Conservation (phyloP, 2,888 invertebrate genomes). For the Caradrina kadenii region DNA sequence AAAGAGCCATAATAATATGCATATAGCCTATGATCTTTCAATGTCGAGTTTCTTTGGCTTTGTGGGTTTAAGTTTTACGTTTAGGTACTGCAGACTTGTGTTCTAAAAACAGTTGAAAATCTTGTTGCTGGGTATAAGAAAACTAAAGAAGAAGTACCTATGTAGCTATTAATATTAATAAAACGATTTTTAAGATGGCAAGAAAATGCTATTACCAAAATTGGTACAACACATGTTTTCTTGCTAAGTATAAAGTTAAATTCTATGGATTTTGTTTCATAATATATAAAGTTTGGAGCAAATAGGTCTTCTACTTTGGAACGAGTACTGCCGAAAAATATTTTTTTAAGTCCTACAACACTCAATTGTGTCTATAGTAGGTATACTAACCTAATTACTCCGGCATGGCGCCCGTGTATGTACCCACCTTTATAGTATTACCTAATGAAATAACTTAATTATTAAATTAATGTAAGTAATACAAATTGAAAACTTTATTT, state of each 20-base stretch:
- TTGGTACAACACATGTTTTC: slow-evolving; percentile 46
- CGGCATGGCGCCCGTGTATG: no score
- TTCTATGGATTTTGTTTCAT: slow-evolving; percentile 36
- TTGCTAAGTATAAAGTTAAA: slow-evolving; percentile 36
- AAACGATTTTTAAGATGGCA: slow-evolving; percentile 15
- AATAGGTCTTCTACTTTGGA: slow-evolving; percentile 28
- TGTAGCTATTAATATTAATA: slow-evolving; percentile 10
- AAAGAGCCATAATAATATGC: not conserved
- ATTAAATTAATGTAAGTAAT: no score
- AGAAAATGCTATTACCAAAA: slow-evolving; percentile 28
- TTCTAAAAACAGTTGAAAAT: no score
- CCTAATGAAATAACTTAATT: no score
- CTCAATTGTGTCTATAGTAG: no score
- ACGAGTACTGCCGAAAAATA: slow-evolving; percentile 17
- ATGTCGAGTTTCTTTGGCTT: no score
- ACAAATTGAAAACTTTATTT: no score
- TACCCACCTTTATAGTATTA: no score
- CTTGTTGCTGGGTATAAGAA: not conserved
- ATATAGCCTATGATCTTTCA: no score
- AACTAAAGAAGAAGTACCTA: not conserved
- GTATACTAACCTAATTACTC: no score
- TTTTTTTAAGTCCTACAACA: not conserved
- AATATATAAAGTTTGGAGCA: slow-evolving; percentile 37
- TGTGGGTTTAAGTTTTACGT: no score
- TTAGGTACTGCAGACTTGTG: no score